Base-by-base conservation (phyloP, 2,797 vertebrate genomes). In the Lepidocolaptes lacrymiger region DNA sequence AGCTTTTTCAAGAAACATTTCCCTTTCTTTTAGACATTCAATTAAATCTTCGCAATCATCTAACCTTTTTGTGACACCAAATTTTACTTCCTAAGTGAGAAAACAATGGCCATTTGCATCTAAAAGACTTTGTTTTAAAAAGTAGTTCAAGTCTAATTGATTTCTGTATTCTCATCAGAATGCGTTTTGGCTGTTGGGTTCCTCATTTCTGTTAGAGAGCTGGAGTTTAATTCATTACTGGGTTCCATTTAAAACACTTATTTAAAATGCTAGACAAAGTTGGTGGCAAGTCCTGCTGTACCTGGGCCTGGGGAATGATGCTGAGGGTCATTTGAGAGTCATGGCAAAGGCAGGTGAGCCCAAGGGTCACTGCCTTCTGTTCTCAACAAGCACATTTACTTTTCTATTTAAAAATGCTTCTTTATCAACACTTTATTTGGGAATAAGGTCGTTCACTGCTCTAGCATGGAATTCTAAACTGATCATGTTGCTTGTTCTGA, bases 51-150 rank as follows among this genome's bases (percentile, higher is more conserved):
- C 77, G 93, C 97, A 98, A 96, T 98, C 96, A 97, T 96, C 97
- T 97, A 95, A 98, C 97, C 97, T 97, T 92, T 93, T 91, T 72
- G 84, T 96, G 97, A 97, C 97, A 98, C 91, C 83, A 91, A 95
- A 93, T 97, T 97, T 97, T 97, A 97, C 97, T 97, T 97, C 93
- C 87, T 89, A 94, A 97, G 92, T 91, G 82, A 36, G 97, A 97
- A 98, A 98, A 98, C 97, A 98, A 97, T 98, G 95, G 94, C 77
- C 93, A 97, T 98, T 98, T 97, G 97, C 97, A 98, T 98, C 95
- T 97, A 97, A 98, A 98, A 98, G 97, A 96, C 97, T 97, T 97
- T 96, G 90, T 97, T 97, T 97, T 94, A 94, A 96, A 52, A 97
- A 97, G 94, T 94, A 97, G 96, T 92, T 95, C 87, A 97, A 97